Percentiles rank a stretch among this genome's conserved stretches.
These are phyloP conservation scores for Frankliniella fusca DNA, from an alignment of 2,888 invertebrate species.

Conservation along the genomic window DNA sequence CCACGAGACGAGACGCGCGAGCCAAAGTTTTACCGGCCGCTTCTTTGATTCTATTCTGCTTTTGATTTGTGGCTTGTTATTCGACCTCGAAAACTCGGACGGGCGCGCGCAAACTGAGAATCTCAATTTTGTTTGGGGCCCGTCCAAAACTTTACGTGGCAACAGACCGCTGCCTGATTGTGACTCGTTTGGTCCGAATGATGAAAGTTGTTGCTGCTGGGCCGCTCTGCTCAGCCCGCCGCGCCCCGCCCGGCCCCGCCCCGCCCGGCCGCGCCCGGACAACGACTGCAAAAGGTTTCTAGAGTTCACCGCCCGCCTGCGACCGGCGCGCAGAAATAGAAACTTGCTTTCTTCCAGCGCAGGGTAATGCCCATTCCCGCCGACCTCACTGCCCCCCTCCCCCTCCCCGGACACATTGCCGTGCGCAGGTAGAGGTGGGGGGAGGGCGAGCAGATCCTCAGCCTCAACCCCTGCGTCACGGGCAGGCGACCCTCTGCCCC, in stretches of 20 bases:
- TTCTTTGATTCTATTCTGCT: neutral
- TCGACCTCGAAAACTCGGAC: slow-evolving; percentile 9
- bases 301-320: too few relatives aligned
- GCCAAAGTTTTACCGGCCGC: neutral
- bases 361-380: too few relatives aligned
- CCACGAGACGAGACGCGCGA: neutral
- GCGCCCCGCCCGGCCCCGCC: neutral
- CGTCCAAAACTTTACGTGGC: neutral
- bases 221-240: neutral
- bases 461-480: too few relatives aligned
- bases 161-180: neutral
- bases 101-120: slow-evolving; percentile 3
- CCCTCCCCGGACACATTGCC: too few relatives aligned
- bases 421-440: too few relatives aligned
- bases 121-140: slow-evolving; percentile 19
- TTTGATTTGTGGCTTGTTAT: slow-evolving; percentile 25
- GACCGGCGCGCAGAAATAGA: too few relatives aligned
- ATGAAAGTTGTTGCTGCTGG: neutral
- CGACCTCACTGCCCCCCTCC: too few relatives aligned
- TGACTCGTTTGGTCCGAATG: neutral
- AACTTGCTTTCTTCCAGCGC: too few relatives aligned
- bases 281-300: too few relatives aligned
- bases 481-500: neutral
- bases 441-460: too few relatives aligned
- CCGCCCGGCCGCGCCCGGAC: neutral